Evolutionary conservation across 2,797 vertebrate species (phyloP), one percentile per base, ranked within the genome.

Genomic region (Pachyuromys duprasi): DNA sequence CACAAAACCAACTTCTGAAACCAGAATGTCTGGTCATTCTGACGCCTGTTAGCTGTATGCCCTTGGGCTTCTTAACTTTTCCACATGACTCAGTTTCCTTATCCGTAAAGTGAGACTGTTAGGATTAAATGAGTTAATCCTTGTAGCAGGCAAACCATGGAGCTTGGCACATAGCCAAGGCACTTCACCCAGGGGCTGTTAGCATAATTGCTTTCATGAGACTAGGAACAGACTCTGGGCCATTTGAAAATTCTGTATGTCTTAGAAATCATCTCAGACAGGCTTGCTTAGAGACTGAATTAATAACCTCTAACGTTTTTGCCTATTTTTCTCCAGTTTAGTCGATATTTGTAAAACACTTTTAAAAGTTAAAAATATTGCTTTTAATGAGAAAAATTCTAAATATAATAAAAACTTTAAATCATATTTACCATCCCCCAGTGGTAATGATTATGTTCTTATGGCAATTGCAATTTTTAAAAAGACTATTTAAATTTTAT

Each of bases 51-150:
- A 74, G 39, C 9, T 82, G n/a, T 62, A 5, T 89, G 65, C 33
- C 76, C 4, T 83, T 90, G 39, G 57, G 53, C 60, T 83, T 62
- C 57, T 69, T 76, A 70, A 28, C 45, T 49, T 72, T 31, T 88
- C 78, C 74, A n/a, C 20, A 36, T 70, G 45, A 55, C 55, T 95
- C 55, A 36, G 70, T 91, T 78, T 87, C 36, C 39, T 92, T 57
- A 78, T 53, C 90, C 42, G 45, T 90, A 82, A 82, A 90, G 60
- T 67, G 33, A 90, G 11, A 65, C 8, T 69, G 13, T 67, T 83
- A 80, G 65, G 26, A 91, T 49, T 95, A n/a, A 92, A 42, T 62
- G 20, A 93, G 28, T 67, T 84, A 60, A 75, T 62, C 57, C 26
- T 82, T 94, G 2, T 67, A 87, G 81, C 22, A 20, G 55, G 2